Base-by-base conservation (phyloP, 1,140 invertebrate genomes). In the Brachionus koreanus region DNA sequence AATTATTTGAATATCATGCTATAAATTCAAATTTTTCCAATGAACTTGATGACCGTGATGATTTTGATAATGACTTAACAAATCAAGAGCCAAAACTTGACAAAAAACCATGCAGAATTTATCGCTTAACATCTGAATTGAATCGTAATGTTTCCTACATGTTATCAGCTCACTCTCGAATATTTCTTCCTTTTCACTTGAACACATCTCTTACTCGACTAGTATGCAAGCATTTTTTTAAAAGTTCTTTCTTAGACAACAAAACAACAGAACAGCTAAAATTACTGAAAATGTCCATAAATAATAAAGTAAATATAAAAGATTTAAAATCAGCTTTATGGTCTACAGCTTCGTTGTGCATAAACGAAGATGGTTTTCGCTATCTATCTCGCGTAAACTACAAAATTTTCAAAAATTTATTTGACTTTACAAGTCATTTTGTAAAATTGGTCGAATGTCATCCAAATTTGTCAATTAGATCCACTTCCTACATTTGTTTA, bases 331-430 rank as follows among this genome's bases (percentile, higher is more conserved):
- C 49, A 16, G 46, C 37, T 29, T 12, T 79, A 12, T 79, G 76
- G 76, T 61, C 76, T 13, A 6, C 61, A 23, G 25, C n/a, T 5
- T 79, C 61, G 7, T 25, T 79, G 25, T 19, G 23, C 9, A 61
- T 65, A 12, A 61, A 42, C 33, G 76, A 79, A 61, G 35, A 57
- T 10, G 76, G 76, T 29, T 79, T 79, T 29, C 52, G 57, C 37
- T 79, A 79, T 25, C 13, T 79, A n/a, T 79, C 76, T 16, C 57
- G 37, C 37, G 10, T 79, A 35, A 65, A n/a, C 4, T 13, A 43
- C 13, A 42, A 37, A 19, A 33, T 79, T 61, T 79, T 79, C 12
- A 65, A 57, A 5, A 79, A 79, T 61, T 43, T 79, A 79, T 79
- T 79, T 37, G 76, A 79, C 9, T 65, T 79, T 37, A 25, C 16